A percentile compares a stretch with the other conserved stretches of the same genome.
Conservation (phyloP, 1,140 invertebrate genomes). For the Thrips palmi region DNA sequence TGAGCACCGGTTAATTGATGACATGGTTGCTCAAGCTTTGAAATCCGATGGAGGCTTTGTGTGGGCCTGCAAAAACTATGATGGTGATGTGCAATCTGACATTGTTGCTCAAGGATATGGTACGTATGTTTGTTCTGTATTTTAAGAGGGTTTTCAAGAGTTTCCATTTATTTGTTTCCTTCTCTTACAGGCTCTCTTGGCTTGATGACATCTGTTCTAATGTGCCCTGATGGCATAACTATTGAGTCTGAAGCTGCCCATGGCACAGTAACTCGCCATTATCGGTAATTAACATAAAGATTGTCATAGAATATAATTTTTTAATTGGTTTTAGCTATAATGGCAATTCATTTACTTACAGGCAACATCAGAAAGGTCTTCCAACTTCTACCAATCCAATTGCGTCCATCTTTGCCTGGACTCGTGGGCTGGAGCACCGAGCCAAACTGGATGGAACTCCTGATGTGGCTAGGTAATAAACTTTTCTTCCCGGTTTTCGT, state of each 20-base stretch:
- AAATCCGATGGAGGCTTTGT: constrained; percentile 79
- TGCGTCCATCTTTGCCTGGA: constrained; percentile 87
- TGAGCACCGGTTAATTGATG: constrained; percentile 82
- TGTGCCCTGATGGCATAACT: constrained; percentile 81
- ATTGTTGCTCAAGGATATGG: constrained; percentile 69
- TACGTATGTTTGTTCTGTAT: constrained; percentile 14
- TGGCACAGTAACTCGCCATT: constrained; percentile 82
- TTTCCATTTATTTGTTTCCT: too few species aligned
- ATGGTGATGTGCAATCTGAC: constrained; percentile 82
- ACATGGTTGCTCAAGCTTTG: constrained; percentile 79
- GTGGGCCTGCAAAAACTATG: constrained; percentile 86
- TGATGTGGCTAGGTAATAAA: constrained; percentile 42
- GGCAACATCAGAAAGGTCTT: constrained; percentile 57
- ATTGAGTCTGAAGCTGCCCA: constrained; percentile 84
- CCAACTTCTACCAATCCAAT: constrained; percentile 80
- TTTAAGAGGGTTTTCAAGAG: too few species aligned
- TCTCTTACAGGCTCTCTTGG: constrained; percentile 50
- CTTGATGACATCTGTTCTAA: constrained; percentile 81
- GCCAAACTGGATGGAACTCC: constrained; percentile 63
- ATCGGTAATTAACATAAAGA: constrained; percentile 29
- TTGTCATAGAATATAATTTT: neutral
- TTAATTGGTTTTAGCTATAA: neutral
- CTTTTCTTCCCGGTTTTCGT: too few species aligned
- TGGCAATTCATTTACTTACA: constrained; percentile 17
- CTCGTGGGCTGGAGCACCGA: constrained; percentile 61